phyloP scores from a whole-genome alignment of 2,797 vertebrate species.

The Leptoclinus maculatus region DNA sequence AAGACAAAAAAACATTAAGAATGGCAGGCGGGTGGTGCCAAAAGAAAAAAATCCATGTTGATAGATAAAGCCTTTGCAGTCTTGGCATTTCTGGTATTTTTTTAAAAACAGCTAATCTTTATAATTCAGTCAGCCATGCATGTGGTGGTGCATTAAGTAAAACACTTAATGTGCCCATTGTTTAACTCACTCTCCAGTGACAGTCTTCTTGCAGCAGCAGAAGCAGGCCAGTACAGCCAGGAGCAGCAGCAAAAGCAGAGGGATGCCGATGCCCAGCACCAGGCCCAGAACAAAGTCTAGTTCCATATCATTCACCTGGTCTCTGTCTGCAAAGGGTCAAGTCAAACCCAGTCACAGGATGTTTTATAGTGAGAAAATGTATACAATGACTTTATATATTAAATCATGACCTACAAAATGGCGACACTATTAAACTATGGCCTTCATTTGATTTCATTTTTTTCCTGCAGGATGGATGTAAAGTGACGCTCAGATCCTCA shows the following conservation, averaged over 20 bases:
- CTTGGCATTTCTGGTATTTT: background rate
- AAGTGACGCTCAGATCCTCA: slow-evolving; percentile 55
- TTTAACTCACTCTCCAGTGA: slow-evolving; percentile 82
- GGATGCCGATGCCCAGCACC: slow-evolving; percentile 87
- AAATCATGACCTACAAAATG: background rate
- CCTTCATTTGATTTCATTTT: background rate
- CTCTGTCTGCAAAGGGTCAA: slow-evolving; percentile 46
- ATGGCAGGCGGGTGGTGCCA: background rate
- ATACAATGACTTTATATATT: background rate
- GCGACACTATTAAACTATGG: background rate
- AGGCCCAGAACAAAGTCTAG: slow-evolving; percentile 79
- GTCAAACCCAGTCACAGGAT: background rate
- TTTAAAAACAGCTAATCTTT: background rate
- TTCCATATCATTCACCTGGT: background rate
- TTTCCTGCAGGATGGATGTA: background rate
- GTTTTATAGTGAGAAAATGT: background rate
- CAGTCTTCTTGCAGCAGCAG: slow-evolving; percentile 81
- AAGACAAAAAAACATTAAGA: background rate
- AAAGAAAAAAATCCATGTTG: background rate
- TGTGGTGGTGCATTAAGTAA: background rate
- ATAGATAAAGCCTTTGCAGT: background rate
- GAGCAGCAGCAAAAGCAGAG: slow-evolving; percentile 83
- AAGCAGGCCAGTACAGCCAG: slow-evolving; percentile 79
- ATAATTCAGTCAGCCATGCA: background rate
- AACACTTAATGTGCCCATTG: background rate